A percentile compares a stretch with the other conserved stretches of the same genome.
Conservation (phyloP, 2,888 invertebrate species). For the Habrosyne pyritoides region DNA sequence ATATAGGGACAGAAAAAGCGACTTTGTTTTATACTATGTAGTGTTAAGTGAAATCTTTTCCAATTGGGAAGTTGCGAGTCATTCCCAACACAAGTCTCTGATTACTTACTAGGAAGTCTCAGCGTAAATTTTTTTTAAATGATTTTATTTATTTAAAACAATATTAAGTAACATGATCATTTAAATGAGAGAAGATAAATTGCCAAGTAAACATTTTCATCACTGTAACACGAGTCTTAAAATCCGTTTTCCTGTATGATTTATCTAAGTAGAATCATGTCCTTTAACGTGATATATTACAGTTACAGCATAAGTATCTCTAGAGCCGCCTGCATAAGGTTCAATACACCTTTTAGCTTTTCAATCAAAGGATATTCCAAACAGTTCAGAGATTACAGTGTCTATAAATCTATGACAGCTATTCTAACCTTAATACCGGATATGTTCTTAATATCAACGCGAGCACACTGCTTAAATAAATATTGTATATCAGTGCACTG, state of each 20-base stretch:
- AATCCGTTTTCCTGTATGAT: background rate
- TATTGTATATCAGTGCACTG: slow-evolving; percentile 24
- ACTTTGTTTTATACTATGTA: too few species aligned
- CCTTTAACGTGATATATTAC: background rate
- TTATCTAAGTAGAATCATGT: background rate
- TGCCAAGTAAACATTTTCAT: background rate
- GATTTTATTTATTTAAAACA: too few species aligned
- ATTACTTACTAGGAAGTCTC: too few species aligned
- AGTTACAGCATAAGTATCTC: background rate
- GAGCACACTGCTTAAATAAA: slow-evolving; percentile 32
- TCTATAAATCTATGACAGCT: slow-evolving; percentile 42
- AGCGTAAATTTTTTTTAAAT: too few species aligned
- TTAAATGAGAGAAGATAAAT: too few species aligned
- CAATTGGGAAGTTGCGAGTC: too few species aligned
- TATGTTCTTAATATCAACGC: slow-evolving; percentile 31
- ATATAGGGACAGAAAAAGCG: too few species aligned
- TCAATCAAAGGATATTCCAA: background rate
- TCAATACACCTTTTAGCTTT: background rate
- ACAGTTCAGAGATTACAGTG: slow-evolving; percentile 29
- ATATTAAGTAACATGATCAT: too few species aligned
- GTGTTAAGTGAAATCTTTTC: too few species aligned
- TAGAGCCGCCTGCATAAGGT: background rate
- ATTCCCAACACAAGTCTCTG: too few species aligned
- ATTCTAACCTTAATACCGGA: slow-evolving; percentile 35
- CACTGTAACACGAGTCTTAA: background rate